Evolutionary conservation across 2,113 vertebrate genomes (phyloP).

Genomic region (Petromus typicus): DNA sequence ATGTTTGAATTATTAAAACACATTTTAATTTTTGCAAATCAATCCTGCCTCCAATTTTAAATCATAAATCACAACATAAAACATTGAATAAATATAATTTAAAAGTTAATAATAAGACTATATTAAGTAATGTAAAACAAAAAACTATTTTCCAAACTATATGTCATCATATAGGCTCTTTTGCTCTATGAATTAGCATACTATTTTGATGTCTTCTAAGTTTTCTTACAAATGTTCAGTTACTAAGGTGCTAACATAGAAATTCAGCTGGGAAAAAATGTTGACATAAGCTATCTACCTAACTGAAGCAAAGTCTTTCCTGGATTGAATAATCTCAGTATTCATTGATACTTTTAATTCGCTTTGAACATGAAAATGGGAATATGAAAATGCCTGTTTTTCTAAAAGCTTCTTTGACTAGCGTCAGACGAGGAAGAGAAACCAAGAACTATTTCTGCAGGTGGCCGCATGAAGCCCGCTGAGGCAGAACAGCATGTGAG

Average conservation of each 20-base stretch:
- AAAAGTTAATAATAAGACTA: background rate
- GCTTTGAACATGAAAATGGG: background rate
- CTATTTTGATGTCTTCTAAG: background rate
- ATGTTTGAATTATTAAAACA: slow-evolving; percentile 5
- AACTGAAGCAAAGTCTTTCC: background rate
- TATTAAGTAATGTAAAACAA: background rate
- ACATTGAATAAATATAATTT: background rate
- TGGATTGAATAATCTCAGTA: background rate
- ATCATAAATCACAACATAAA: background rate
- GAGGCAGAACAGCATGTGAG: slow-evolving; percentile 78
- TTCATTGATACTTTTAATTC: background rate
- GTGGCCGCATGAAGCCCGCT: slow-evolving; percentile 58
- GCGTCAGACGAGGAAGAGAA: slow-evolving; percentile 82
- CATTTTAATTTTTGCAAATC: slow-evolving; percentile 19
- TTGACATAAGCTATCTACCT: background rate
- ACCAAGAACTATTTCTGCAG: slow-evolving; percentile 77
- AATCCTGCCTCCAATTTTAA: background rate
- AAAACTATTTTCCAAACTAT: background rate
- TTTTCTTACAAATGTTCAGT: background rate
- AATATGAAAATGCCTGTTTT: slow-evolving; percentile 76
- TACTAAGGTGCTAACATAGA: background rate
- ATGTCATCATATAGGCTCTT: background rate
- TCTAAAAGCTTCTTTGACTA: slow-evolving; percentile 50
- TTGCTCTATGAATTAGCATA: background rate
- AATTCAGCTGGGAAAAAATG: background rate